Evolutionary conservation across 1,140 invertebrate genomes (phyloP).

Genomic region (Ips nitidus): DNA sequence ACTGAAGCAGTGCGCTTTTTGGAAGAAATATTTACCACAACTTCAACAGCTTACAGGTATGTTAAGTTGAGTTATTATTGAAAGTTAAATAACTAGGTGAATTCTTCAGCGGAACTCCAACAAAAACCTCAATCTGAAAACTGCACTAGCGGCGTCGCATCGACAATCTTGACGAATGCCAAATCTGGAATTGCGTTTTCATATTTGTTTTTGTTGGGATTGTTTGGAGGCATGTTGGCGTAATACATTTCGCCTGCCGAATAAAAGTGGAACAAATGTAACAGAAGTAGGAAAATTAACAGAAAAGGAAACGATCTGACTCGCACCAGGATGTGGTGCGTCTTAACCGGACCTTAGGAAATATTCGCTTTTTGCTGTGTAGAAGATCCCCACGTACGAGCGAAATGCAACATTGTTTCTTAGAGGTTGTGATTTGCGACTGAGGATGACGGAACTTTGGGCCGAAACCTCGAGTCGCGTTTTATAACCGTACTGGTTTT

Average conservation of each 20-base stretch:
- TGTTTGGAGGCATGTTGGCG: conserved; percentile 9
- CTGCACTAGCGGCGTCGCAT: conserved; percentile 18
- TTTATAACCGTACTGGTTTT: neutral
- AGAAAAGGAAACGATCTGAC: too few relatives aligned
- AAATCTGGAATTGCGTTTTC: neutral
- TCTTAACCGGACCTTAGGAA: conserved; percentile 25
- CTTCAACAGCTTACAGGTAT: conserved; percentile 74
- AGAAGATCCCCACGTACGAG: conserved; percentile 24
- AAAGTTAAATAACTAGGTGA: neutral
- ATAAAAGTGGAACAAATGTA: conserved; percentile 2
- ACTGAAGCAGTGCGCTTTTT: conserved; percentile 92
- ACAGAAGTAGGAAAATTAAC: neutral
- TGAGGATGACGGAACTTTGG: conserved; percentile 29
- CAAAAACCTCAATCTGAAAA: conserved; percentile 24
- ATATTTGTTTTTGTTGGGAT: neutral
- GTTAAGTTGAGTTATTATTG: neutral
- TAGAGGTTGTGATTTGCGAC: conserved; percentile 30
- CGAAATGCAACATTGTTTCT: neutral
- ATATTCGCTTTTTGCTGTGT: conserved; percentile 32
- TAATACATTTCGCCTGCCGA: conserved; percentile 15
- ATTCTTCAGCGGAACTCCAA: conserved; percentile 29
- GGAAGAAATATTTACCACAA: conserved; percentile 92
- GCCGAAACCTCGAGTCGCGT: conserved; percentile 9
- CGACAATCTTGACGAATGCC: neutral
- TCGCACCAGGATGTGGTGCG: neutral